These are phyloP conservation scores for Neotoma lepida DNA, from an alignment of 2,113 vertebrate genomes.

Conservation along the genomic window DNA sequence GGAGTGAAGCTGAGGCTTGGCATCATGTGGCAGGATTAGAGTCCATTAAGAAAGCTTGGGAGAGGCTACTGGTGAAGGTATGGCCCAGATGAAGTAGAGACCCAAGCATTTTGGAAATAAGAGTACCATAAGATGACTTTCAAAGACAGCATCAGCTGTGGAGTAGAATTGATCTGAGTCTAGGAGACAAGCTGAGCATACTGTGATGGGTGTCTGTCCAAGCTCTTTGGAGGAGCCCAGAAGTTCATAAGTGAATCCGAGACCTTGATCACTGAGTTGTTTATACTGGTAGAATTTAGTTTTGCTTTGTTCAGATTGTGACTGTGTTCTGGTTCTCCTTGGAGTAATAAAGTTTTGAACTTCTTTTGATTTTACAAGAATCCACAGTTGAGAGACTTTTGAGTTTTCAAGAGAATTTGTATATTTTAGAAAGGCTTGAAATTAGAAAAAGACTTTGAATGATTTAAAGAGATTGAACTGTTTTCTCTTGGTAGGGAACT, in stretches of 20 bases:
- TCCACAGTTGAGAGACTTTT: background rate
- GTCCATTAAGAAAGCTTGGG: background rate
- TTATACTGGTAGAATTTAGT: background rate
- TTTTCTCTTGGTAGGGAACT: background rate
- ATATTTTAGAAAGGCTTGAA: background rate
- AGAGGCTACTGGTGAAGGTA: background rate
- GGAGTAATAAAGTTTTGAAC: background rate
- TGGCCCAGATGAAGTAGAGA: background rate
- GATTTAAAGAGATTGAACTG: background rate
- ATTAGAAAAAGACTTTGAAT: background rate
- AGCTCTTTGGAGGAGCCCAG: background rate
- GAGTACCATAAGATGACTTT: background rate
- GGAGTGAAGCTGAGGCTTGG: background rate
- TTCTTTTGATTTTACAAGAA: background rate
- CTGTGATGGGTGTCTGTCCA: background rate
- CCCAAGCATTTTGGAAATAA: background rate
- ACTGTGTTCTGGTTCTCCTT: background rate
- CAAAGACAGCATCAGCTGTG: background rate
- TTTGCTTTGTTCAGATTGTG: background rate
- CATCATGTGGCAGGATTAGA: background rate
- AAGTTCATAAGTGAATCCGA: background rate
- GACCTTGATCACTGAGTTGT: background rate
- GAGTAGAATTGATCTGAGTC: background rate
- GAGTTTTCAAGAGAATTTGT: background rate
- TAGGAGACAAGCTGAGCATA: background rate